phyloP scores from a whole-genome alignment of 2,797 vertebrate species.

The Pelochelys cantorii region DNA sequence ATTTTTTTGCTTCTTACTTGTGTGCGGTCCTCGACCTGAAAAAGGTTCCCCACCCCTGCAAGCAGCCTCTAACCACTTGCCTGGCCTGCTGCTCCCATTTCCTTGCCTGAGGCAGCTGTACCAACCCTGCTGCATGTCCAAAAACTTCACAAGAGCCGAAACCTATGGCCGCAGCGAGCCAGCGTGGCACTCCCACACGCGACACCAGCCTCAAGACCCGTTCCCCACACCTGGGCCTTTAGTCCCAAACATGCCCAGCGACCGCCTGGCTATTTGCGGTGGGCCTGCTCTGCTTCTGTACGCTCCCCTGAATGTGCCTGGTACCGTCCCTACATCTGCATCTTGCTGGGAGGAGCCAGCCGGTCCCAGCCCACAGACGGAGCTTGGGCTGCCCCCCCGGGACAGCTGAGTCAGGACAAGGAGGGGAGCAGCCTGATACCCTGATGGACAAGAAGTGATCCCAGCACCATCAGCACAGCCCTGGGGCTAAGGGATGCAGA shows the following conservation, averaged over 20 bases:
- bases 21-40: too few species aligned
- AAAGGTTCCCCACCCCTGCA: too few species aligned
- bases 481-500: neutral
- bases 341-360: neutral
- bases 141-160: neutral
- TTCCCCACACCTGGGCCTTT: neutral
- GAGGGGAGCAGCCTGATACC: neutral
- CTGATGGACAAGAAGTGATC: neutral
- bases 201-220: neutral
- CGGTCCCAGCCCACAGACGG: too few species aligned
- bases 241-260: neutral
- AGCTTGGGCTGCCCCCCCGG: neutral
- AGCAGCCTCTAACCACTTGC: neutral
- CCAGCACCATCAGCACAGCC: neutral
- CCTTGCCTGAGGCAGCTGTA: neutral
- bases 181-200: neutral
- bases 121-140: neutral
- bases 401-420: neutral
- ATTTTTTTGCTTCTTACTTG: too few species aligned
- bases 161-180: fast-evolving
- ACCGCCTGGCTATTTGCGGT: neutral
- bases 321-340: neutral
- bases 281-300: neutral
- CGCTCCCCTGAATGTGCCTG: neutral
- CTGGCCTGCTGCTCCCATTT: neutral